Conservation (phyloP, 2,797 vertebrate genomes). For the Micropoecilia bifurca region DNA sequence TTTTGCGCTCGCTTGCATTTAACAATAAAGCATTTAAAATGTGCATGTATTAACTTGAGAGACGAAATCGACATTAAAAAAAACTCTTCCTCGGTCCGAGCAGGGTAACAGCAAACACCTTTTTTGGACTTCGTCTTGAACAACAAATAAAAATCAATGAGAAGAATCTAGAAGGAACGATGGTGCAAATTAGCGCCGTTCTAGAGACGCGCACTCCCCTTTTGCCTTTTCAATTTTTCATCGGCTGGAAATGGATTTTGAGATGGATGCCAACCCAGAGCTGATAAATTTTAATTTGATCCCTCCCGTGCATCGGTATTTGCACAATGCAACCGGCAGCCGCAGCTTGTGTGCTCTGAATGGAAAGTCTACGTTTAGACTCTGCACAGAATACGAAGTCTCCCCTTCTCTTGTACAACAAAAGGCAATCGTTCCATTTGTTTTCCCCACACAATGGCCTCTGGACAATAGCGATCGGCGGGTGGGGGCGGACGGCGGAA, state of each 20-base stretch:
- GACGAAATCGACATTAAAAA: not conserved
- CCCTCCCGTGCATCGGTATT: constrained; percentile 70
- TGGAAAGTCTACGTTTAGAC: constrained; percentile 68
- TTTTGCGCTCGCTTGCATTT: not conserved
- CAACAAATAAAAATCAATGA: constrained; percentile 19
- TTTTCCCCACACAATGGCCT: constrained; percentile 73
- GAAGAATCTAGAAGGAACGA: constrained; percentile 31
- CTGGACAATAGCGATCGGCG: constrained; percentile 60
- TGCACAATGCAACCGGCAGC: constrained; percentile 65
- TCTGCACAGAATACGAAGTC: constrained; percentile 65
- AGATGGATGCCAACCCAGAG: constrained; percentile 71
- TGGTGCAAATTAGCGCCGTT: constrained; percentile 43
- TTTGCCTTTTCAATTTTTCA: constrained; percentile 72
- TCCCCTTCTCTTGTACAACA: constrained; percentile 52
- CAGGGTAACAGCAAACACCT: constrained; percentile 20
- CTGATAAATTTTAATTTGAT: constrained; percentile 77
- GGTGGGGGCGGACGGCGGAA: constrained; percentile 34
- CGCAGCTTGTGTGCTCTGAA: constrained; percentile 62
- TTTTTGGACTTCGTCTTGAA: constrained; percentile 16
- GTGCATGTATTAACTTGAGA: not conserved
- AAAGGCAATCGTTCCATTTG: constrained; percentile 77
- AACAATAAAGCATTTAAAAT: not conserved
- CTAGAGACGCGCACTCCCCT: constrained; percentile 23
- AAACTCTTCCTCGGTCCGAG: constrained; percentile 5
- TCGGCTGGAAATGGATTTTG: constrained; percentile 69